Conservation (phyloP, 2,888 invertebrate genomes). For the Argynnis bischoffii region DNA sequence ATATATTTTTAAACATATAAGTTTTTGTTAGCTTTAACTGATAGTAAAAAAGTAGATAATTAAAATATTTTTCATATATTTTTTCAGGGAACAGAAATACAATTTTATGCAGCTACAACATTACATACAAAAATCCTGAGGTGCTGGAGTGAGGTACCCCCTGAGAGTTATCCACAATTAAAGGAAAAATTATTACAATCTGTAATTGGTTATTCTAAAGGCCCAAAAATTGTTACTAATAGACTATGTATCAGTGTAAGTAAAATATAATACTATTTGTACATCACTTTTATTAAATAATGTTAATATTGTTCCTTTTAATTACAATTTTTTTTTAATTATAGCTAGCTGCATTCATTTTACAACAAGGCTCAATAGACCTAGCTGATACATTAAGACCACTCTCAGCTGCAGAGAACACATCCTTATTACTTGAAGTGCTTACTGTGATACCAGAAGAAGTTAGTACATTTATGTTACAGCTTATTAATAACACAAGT, state of each 20-base stretch:
- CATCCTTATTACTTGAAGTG: conserved; percentile 87
- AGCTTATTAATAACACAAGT: no score
- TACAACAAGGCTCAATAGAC: conserved; percentile 86
- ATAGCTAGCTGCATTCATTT: conserved; percentile 92
- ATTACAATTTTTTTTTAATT: conserved; percentile 45
- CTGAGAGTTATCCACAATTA: conserved; percentile 88
- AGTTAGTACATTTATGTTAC: conserved; percentile 69
- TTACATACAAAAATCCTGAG: conserved; percentile 93
- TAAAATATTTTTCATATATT: conserved; percentile 7
- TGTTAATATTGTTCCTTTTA: conserved; percentile 24
- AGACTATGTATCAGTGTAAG: conserved; percentile 94
- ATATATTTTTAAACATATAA: no score
- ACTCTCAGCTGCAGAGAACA: conserved; percentile 79
- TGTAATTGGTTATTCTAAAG: conserved; percentile 88
- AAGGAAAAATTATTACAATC: conserved; percentile 90
- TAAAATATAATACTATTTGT: conserved; percentile 40
- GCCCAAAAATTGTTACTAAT: conserved; percentile 93
- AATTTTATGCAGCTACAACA: conserved; percentile 96
- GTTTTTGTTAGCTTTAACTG: no score
- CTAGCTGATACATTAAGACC: conserved; percentile 88
- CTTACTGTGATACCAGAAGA: conserved; percentile 94
- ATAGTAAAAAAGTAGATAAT: not conserved
- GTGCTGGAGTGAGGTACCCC: conserved; percentile 93
- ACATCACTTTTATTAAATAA: not conserved
- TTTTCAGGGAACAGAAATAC: conserved; percentile 91